A percentile compares a stretch with the other conserved stretches of the same genome.
Conservation (phyloP, 2,113 vertebrate species). For the Butorides virescens region DNA sequence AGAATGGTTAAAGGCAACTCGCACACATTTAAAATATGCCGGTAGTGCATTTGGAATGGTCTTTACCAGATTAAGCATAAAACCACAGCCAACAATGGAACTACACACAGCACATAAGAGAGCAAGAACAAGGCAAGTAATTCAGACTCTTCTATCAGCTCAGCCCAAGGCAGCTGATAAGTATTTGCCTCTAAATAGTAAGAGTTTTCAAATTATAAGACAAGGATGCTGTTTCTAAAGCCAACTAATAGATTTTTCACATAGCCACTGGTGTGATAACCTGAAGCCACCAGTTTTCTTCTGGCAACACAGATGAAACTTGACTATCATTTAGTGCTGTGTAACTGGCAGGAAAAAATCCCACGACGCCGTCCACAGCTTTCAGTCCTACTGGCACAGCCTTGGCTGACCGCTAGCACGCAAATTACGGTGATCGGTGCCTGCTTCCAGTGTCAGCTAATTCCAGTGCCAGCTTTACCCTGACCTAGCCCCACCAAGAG, state of each 20-base stretch:
- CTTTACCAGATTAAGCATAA: neutral
- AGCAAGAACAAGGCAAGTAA: neutral
- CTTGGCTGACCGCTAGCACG: neutral
- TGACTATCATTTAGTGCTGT: neutral
- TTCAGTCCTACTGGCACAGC: neutral
- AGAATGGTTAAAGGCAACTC: neutral
- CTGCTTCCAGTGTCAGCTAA: neutral
- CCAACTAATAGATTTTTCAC: neutral
- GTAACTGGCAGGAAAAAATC: neutral
- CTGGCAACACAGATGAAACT: neutral
- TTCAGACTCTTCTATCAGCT: neutral
- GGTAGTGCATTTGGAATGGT: neutral
- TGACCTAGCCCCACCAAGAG: neutral
- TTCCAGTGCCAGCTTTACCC: too few relatives aligned
- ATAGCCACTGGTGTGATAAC: neutral
- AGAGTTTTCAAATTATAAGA: neutral
- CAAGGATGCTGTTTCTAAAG: neutral
- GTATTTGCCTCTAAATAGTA: neutral
- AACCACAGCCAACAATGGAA: neutral
- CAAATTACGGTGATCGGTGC: fast-evolving
- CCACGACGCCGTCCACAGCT: neutral
- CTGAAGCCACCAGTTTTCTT: neutral
- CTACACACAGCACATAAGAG: neutral
- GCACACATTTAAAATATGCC: neutral
- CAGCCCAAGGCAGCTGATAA: neutral